A percentile compares a stretch with the other conserved stretches of the same genome.
These are phyloP conservation scores for Agelaius tricolor DNA, from an alignment of 2,113 vertebrate species.

Conservation along the genomic window DNA sequence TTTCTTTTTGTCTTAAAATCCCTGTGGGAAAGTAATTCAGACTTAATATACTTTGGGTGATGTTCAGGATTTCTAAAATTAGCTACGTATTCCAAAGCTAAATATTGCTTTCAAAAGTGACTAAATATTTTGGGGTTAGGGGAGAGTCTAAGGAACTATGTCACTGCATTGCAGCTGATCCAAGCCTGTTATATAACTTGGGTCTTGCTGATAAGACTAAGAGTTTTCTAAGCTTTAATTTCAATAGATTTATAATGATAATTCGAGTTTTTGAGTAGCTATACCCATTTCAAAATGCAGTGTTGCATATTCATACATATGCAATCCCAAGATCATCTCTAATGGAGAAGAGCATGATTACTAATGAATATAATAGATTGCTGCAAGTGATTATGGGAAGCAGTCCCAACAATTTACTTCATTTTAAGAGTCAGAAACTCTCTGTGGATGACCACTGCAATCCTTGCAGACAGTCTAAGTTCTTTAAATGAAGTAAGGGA, in stretches of 20 bases:
- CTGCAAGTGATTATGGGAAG: not conserved
- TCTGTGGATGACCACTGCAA: not conserved
- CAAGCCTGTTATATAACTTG: not conserved
- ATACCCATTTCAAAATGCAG: not conserved
- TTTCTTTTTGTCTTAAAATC: not conserved
- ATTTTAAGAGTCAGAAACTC: not conserved
- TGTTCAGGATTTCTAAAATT: slow-evolving; percentile 34
- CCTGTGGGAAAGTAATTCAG: slow-evolving; percentile 45
- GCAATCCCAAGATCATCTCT: not conserved
- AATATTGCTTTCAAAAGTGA: not conserved
- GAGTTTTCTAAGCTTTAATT: slow-evolving; percentile 9
- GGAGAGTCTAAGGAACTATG: not conserved
- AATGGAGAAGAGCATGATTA: not conserved
- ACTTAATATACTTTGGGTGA: not conserved
- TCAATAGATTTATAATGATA: not conserved
- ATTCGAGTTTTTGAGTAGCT: not conserved
- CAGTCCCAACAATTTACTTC: not conserved
- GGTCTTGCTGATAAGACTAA: slow-evolving; percentile 35
- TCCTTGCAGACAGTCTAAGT: not conserved
- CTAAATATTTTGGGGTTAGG: not conserved
- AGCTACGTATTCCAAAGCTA: not conserved
- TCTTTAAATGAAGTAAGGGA: not conserved
- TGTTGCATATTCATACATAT: not conserved
- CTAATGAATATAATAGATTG: not conserved
- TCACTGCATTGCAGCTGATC: not conserved